Base-by-base conservation (phyloP, 2,113 vertebrate species). In the Paraplagusia blochii region DNA sequence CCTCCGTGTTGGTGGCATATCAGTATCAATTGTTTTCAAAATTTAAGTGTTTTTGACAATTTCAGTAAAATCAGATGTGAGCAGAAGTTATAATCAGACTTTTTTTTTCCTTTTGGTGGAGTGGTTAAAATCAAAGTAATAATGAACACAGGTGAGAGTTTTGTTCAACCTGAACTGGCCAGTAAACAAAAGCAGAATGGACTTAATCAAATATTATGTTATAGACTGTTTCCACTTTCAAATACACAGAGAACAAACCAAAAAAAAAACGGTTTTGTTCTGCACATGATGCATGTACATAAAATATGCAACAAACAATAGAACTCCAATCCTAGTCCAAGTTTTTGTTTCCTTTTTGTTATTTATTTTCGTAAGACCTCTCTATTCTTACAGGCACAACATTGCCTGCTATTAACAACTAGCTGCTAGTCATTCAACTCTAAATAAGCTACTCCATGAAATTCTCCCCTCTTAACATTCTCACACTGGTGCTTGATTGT, bases 231-330 rank as follows among this genome's bases (percentile, higher is more conserved):
- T 15, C 35, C 48, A 46, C 18, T 33, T 58, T 14, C 17, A 47
- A 39, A 48, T 36, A 53, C 46, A 38, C 54, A 0, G 11, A 29
- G 46, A 40, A 33, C 11, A 42, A 38, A 52, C 34, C n/a, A 29
- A 15, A 40, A 56, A 29, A 15, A 40, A 56, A 36, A 43, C 17
- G 43, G 48, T 65, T 74, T 81, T 81, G 68, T 67, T 35, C 19
- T 64, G 49, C 44, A 1, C 48, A 49, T 53, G 40, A 34, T 72
- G 63, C 59, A 69, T 69, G 63, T 29, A 29, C 22, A 49, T 66
- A 22, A 47, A 56, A 44, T 57, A 56, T 34, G 65, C 36, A 56
- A 46, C 49, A 54, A 53, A 44, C 44, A 16, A 29, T 44, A 72
- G n/a, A 65, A 39, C 6, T 6, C 6, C 22, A 29, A 29, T 29